Base-by-base conservation (phyloP, 2,888 invertebrate genomes). In the Resseliella maxima region DNA sequence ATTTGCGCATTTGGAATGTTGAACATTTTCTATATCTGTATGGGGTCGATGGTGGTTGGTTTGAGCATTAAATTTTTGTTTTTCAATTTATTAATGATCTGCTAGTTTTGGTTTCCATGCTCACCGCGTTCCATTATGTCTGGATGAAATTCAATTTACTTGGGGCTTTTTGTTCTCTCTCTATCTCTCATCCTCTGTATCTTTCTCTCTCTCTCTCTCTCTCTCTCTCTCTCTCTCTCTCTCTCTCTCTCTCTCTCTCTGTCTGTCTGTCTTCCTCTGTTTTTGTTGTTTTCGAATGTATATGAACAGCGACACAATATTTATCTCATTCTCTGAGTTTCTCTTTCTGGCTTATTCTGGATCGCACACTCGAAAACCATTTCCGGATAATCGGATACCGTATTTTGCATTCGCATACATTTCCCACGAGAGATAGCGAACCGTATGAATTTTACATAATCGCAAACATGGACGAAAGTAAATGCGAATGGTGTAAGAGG, bases 381-480 rank as follows among this genome's bases (percentile, higher is more conserved):
- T 83, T 83, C 83, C 83, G 83, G 83, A 83, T 83, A 83, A 83
- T 83, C 83, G 83, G 83, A 83, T 83, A 83, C 38, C 83, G 83
- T 83, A 83, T 83, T 83, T 83, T 83, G 38, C 38, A 83, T 83
- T 83, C 83, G 38, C 38, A 83, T 38, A 38, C 24, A 83, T 38
- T 83, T 83, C 83, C 83, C 83, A 3, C 24, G 36, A 38, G 83
- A 83, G 83, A 83, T 24, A 38, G 83, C 83, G 24, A 83, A 38
- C n/a, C 38, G 38, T 24, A 83, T 83, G 83, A 83, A 83, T 83
- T 83, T 83, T 83, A 83, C 38, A 83, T 83, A 83, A 83, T 83
- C 38, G 38, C 31, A 72, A 72, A 72, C n/a, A 72, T 72, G 83
- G 83, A 38, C 83, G 83, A 83, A 38, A 38, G 38, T n/a, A n/a